Evolutionary conservation across 2,797 vertebrate genomes (phyloP).

Genomic region (Falco berigora): DNA sequence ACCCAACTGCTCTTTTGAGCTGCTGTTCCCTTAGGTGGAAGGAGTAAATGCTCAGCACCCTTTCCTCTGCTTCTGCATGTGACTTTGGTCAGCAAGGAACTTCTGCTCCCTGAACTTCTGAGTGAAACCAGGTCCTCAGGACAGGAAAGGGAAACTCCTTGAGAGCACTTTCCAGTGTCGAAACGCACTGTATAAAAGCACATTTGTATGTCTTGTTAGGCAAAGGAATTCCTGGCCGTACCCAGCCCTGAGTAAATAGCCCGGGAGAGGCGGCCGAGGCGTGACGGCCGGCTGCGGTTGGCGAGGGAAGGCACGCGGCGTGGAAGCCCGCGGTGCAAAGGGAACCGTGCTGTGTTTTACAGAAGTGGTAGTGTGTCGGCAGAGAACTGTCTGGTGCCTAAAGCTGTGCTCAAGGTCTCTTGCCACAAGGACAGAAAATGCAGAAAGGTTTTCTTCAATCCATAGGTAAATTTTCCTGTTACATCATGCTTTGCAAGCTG

Average conservation of each 20-base stretch:
- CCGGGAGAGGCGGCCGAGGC: not conserved
- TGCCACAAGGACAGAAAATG: not conserved
- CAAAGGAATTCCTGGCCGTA: not conserved
- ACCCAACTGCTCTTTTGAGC: not conserved
- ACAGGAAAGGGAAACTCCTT: not conserved
- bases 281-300: not conserved
- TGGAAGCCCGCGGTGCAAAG: not conserved
- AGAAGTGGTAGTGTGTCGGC: not conserved
- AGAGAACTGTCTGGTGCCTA: not conserved
- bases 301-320: accelerated
- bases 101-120: not conserved
- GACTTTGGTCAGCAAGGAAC: not conserved
- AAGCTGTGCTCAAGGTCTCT: not conserved
- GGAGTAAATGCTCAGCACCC: not conserved
- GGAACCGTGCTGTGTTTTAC: not conserved
- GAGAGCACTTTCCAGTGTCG: not conserved
- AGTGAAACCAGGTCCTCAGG: not conserved
- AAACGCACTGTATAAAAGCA: not conserved
- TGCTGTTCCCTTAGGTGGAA: not conserved
- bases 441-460: not conserved
- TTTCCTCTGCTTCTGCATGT: not conserved
- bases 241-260: constrained; percentile 26
- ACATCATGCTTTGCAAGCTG: not conserved
- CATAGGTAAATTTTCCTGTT: not conserved
- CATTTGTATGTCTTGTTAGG: not conserved